phyloP scores from a whole-genome alignment of 1,140 invertebrate genomes.

The Bombus soroeensis region DNA sequence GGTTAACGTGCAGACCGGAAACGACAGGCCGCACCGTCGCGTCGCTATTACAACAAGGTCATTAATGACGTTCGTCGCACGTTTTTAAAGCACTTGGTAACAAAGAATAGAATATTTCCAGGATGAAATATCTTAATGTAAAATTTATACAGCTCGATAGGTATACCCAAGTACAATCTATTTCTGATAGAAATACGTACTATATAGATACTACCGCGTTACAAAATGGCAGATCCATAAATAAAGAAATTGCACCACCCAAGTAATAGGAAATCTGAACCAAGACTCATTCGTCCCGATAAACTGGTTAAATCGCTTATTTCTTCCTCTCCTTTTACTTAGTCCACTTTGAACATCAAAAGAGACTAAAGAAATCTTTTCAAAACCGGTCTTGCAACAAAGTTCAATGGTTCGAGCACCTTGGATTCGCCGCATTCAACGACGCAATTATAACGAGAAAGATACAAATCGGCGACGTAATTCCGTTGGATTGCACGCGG shows the following conservation, averaged over 20 bases:
- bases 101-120: not conserved
- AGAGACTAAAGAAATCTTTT: not conserved
- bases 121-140: not conserved
- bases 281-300: not conserved
- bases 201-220: too few species aligned
- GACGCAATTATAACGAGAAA: not conserved
- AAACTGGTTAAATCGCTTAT: not conserved
- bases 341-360: not conserved
- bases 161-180: too few species aligned
- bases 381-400: not conserved
- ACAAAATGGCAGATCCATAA: not conserved
- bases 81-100: not conserved
- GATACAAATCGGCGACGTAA: slow-evolving; percentile 17
- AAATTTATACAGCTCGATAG: too few species aligned
- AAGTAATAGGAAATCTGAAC: not conserved
- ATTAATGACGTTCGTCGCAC: not conserved
- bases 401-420: not conserved
- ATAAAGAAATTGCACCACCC: not conserved
- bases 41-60: not conserved
- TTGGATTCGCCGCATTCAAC: not conserved
- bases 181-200: too few species aligned
- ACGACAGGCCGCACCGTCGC: not conserved
- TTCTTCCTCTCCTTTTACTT: not conserved
- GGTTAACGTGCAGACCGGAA: slow-evolving; percentile 1
- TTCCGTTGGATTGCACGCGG: slow-evolving; percentile 3